phyloP scores from a whole-genome alignment of 2,113 vertebrate genomes.

The Zosterops lateralis region DNA sequence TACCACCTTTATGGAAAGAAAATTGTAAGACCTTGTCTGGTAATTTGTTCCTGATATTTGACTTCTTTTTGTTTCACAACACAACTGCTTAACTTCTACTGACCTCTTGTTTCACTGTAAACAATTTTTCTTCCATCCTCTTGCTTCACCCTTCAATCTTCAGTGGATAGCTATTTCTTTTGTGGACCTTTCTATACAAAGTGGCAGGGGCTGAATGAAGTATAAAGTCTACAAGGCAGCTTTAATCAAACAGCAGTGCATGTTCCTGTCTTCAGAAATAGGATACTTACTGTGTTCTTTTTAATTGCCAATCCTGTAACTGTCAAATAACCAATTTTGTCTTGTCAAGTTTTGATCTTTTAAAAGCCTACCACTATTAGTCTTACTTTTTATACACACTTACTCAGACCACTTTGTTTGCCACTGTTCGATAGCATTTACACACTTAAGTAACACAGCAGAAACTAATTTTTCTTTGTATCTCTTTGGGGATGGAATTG shows the following conservation, averaged over 20 bases:
- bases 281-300: background rate
- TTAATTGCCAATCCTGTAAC: slow-evolving; percentile 12
- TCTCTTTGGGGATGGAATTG: background rate
- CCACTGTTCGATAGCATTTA: background rate
- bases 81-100: background rate
- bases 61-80: background rate
- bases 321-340: slow-evolving; percentile 16
- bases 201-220: background rate
- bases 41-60: background rate
- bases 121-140: background rate
- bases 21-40: background rate
- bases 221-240: background rate
- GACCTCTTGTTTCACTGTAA: background rate
- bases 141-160: background rate
- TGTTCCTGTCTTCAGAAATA: background rate
- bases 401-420: background rate
- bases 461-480: background rate
- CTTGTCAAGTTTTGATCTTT: background rate
- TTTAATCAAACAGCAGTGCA: slow-evolving; percentile 10
- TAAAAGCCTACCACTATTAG: background rate
- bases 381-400: background rate
- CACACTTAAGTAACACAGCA: background rate
- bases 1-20: background rate
- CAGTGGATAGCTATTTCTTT: background rate
- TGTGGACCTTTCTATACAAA: background rate